A percentile compares a stretch with the other conserved stretches of the same genome.
Conservation (phyloP, 2,113 vertebrate species). For the Mastomys coucha region DNA sequence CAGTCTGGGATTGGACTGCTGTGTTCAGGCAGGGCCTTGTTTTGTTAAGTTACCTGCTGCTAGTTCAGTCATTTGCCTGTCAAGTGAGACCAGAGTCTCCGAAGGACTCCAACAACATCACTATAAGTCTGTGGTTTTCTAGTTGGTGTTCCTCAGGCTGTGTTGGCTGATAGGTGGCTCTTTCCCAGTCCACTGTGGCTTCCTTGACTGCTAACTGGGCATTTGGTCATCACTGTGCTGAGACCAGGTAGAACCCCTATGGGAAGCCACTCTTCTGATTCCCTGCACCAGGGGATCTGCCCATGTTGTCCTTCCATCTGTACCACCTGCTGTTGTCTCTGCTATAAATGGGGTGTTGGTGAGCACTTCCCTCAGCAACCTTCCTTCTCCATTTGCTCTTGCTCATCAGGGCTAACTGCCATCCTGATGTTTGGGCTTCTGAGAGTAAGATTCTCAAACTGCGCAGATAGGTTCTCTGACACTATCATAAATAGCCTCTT, state of each 20-base stretch:
- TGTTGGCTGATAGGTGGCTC: no score
- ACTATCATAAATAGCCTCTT: accelerated
- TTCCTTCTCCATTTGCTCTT: no score
- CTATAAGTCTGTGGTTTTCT: neutral
- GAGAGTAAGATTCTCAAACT: neutral
- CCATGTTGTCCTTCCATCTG: neutral
- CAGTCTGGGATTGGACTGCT: no score
- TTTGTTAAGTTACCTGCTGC: neutral
- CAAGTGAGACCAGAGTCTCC: neutral
- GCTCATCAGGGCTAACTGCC: no score
- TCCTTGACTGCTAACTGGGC: accelerated
- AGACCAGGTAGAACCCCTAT: neutral
- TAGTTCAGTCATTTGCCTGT: neutral
- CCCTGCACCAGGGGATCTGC: neutral
- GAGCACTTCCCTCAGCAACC: neutral
- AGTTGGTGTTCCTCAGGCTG: neutral
- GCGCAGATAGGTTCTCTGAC: neutral
- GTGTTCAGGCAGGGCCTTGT: no score
- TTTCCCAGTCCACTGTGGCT: no score
- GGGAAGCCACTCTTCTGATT: no score
- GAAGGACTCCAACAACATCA: accelerated
- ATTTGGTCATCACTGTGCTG: neutral
- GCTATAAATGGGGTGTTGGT: no score
- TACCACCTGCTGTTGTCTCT: neutral
- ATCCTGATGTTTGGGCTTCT: neutral